A percentile compares a stretch with the other conserved stretches of the same genome.
phyloP scores from a whole-genome alignment of 2,113 vertebrate genomes.

The Daphoenositta chrysoptera region DNA sequence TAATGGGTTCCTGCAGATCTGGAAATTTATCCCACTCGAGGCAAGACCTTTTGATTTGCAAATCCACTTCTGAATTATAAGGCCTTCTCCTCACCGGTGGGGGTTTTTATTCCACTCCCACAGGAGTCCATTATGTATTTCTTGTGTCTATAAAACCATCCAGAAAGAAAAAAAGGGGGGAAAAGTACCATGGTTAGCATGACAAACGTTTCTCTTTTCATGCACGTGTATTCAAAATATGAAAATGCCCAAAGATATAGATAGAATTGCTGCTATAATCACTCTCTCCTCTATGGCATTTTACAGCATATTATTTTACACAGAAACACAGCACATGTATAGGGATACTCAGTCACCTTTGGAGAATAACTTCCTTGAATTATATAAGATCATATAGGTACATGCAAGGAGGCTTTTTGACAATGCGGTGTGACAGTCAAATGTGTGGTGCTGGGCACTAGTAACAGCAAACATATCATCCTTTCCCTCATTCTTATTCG shows the following conservation, averaged over 20 bases:
- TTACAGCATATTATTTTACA: conserved; percentile 34
- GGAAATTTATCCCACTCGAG: conserved; percentile 62
- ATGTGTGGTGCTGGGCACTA: neutral
- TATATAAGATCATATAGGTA: conserved; percentile 13
- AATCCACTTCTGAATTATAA: conserved; percentile 70
- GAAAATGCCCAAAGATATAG: conserved; percentile 37
- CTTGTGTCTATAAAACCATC: conserved; percentile 70
- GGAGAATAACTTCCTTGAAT: conserved; percentile 54
- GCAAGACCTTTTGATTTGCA: conserved; percentile 72
- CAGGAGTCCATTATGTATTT: conserved; percentile 65
- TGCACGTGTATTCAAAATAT: conserved; percentile 54
- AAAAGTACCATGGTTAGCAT: conserved; percentile 65
- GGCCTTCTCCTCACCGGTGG: conserved; percentile 57
- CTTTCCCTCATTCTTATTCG: conserved; percentile 1
- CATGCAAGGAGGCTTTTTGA: neutral
- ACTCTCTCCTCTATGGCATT: neutral
- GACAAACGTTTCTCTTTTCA: conserved; percentile 52
- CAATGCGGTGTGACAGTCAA: neutral
- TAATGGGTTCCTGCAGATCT: conserved; percentile 59
- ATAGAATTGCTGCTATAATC: conserved; percentile 17
- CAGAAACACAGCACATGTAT: neutral
- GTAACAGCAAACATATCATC: neutral
- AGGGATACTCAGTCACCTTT: conserved; percentile 38
- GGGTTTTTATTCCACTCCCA: conserved; percentile 60
- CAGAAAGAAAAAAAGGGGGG: conserved; percentile 42